Percentiles rank a stretch among this genome's conserved stretches.
phyloP scores from a whole-genome alignment of 2,888 invertebrate species.

The Coelogynopora nodosa region DNA sequence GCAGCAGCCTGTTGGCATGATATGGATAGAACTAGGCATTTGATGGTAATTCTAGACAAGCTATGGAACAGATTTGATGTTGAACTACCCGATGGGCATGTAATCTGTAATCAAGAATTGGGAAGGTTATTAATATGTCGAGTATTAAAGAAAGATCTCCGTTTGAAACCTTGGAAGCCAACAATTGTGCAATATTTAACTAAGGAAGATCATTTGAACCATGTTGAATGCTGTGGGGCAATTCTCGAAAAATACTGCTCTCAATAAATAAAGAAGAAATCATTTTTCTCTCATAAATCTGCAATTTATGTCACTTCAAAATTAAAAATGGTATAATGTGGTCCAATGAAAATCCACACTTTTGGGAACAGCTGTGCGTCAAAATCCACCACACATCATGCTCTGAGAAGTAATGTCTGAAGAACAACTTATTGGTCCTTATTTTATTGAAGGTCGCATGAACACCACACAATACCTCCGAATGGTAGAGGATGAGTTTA shows the following conservation, averaged over 20 bases:
- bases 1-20: conserved; percentile 12
- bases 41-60: conserved; percentile 9
- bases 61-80: conserved; percentile 2
- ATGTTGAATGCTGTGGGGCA: neutral
- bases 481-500: neutral
- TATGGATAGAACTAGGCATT: conserved; percentile 16
- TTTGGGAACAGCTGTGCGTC: no score
- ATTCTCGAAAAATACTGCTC: conserved; percentile 6
- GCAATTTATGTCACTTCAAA: no score
- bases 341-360: no score
- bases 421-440: neutral
- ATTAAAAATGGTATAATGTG: no score
- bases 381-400: no score
- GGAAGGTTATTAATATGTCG: neutral
- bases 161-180: no score
- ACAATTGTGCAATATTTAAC: neutral
- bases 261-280: no score
- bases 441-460: neutral
- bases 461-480: neutral
- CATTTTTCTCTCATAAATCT: no score
- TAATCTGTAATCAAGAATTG: conserved; percentile 15
- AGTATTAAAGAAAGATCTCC: neutral
- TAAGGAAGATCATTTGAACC: neutral
- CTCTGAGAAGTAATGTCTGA: no score
- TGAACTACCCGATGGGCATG: neutral